Percentiles rank a stretch among this genome's conserved stretches.
These are phyloP conservation scores for Falco concolor DNA, from an alignment of 2,797 vertebrate genomes.

Conservation along the genomic window DNA sequence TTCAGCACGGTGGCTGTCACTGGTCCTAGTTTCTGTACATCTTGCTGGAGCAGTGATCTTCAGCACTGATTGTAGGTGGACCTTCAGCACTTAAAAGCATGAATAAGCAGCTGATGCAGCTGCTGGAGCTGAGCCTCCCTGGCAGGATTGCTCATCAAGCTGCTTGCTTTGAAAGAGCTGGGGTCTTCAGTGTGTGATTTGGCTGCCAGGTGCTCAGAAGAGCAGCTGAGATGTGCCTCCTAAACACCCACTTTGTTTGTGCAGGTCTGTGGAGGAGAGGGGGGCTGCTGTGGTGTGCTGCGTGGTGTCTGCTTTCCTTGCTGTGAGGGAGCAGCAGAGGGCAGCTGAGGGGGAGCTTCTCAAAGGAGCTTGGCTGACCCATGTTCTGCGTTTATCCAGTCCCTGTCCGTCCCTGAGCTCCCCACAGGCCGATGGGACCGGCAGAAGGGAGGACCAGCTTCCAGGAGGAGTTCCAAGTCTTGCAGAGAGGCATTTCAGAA, in stretches of 20 bases:
- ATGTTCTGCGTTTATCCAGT: neutral
- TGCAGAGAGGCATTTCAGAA: neutral
- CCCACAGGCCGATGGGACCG: neutral
- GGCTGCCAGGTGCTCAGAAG: neutral
- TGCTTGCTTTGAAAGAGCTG: neutral
- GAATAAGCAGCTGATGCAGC: neutral
- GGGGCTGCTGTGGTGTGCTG: neutral
- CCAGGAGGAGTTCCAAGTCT: neutral
- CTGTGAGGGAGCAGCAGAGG: neutral
- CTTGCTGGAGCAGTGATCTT: neutral
- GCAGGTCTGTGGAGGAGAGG: fast-evolving
- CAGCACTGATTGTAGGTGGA: neutral
- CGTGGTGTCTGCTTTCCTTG: fast-evolving
- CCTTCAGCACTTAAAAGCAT: neutral
- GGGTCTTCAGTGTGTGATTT: neutral
- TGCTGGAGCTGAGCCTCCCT: neutral
- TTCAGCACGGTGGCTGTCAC: neutral
- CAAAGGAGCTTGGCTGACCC: neutral
- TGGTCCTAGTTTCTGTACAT: neutral
- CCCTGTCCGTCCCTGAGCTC: neutral
- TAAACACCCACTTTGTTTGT: fast-evolving
- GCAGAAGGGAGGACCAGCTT: neutral
- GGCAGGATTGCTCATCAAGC: neutral
- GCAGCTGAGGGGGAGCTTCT: neutral
- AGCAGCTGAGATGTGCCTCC: neutral